A percentile compares a stretch with the other conserved stretches of the same genome.
Conservation (phyloP, 1,140 invertebrate species). For the Saxidomus purpurata region DNA sequence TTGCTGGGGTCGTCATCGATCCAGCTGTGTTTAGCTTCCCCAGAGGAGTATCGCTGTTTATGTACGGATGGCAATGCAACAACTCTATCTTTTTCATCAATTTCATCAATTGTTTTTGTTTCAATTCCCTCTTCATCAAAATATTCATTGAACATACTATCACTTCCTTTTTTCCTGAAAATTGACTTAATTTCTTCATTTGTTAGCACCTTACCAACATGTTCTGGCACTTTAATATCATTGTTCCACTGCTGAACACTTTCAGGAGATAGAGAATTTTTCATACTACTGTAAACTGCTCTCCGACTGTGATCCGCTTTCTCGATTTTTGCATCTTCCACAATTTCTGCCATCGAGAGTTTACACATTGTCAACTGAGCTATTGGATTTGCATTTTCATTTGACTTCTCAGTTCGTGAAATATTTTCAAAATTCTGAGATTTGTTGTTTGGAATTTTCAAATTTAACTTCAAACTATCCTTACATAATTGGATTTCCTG, state of each 20-base stretch:
- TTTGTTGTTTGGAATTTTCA: constrained; percentile 39
- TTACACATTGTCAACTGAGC: constrained; percentile 62
- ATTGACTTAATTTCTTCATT: constrained; percentile 69
- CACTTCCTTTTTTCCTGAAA: constrained; percentile 76
- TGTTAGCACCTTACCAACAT: constrained; percentile 43
- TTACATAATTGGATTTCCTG: constrained; percentile 9
- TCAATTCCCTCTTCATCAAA: constrained; percentile 77
- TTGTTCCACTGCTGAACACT: background rate
- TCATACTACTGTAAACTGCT: constrained; percentile 54
- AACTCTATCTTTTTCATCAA: constrained; percentile 73
- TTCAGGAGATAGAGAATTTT: background rate
- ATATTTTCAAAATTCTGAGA: background rate
- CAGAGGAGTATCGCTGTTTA: constrained; percentile 32
- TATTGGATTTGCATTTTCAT: background rate
- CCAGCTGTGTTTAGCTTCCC: background rate
- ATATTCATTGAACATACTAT: constrained; percentile 84
- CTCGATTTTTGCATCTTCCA: constrained; percentile 72
- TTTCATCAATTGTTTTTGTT: constrained; percentile 79
- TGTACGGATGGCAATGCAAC: constrained; percentile 26
- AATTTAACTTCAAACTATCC: constrained; percentile 36
- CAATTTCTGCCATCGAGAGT: constrained; percentile 68
- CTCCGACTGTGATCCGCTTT: constrained; percentile 67
- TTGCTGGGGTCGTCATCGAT: constrained; percentile 16
- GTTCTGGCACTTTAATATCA: constrained; percentile 30
- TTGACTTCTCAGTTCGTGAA: background rate